These are phyloP conservation scores for Melieria omissa DNA, from an alignment of 2,888 invertebrate genomes.

Conservation along the genomic window DNA sequence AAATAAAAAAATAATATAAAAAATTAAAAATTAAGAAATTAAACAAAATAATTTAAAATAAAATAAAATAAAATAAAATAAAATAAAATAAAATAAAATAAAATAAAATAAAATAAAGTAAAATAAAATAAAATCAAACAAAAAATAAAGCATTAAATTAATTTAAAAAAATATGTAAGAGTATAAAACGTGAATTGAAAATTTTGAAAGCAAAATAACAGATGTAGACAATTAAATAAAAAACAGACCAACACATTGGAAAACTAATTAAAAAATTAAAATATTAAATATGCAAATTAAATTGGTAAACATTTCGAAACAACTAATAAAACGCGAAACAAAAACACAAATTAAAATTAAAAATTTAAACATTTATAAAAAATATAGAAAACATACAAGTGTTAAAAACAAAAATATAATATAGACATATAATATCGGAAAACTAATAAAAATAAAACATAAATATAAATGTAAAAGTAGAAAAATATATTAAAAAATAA, in stretches of 20 bases:
- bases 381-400: too few species aligned
- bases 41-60: not conserved
- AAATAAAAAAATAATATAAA: not conserved
- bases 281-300: too few species aligned
- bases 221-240: too few species aligned
- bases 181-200: too few species aligned
- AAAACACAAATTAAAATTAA: too few species aligned
- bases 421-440: not conserved
- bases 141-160: not conserved
- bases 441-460: not conserved
- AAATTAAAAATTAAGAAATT: not conserved
- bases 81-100: not conserved
- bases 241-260: too few species aligned
- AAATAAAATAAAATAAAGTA: not conserved
- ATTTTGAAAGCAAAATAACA: too few species aligned
- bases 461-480: not conserved
- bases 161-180: not conserved
- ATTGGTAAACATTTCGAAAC: too few species aligned
- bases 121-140: not conserved
- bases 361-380: too few species aligned
- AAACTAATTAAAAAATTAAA: too few species aligned
- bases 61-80: not conserved
- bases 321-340: too few species aligned
- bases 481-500: constrained; percentile 3
- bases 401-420: too few species aligned